phyloP scores from a whole-genome alignment of 2,113 vertebrate genomes.

The Lagopus muta region DNA sequence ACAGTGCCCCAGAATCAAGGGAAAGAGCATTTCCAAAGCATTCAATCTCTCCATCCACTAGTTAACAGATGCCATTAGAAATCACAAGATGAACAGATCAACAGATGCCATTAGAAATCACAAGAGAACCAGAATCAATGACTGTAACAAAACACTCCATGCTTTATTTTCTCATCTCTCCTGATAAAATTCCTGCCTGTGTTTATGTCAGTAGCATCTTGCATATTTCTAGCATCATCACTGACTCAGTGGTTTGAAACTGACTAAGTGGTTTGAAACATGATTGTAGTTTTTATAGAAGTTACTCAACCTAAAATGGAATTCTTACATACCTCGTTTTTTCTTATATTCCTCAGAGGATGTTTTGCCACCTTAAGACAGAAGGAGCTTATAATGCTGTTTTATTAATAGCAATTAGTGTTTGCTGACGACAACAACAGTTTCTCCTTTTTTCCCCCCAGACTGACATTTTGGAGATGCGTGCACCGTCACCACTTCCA shows the following conservation, averaged over 20 bases:
- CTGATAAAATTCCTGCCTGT: neutral
- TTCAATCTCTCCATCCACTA: neutral
- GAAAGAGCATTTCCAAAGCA: neutral
- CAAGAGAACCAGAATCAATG: neutral
- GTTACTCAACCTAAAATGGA: neutral
- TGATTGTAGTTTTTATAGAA: neutral
- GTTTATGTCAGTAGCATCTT: neutral
- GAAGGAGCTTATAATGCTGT: neutral
- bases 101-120: neutral
- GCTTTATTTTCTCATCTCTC: neutral
- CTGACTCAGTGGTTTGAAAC: neutral
- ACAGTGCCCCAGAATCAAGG: neutral
- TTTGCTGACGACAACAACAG: neutral
- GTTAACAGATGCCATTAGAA: neutral
- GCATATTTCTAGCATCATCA: neutral
- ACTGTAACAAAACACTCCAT: neutral
- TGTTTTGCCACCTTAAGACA: neutral
- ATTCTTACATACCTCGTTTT: neutral
- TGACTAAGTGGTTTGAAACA: neutral
- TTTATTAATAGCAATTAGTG: neutral
- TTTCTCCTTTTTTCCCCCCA: fast-evolving
- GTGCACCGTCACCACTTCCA: neutral
- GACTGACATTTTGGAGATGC: neutral
- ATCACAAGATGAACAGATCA: neutral
- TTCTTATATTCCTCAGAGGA: neutral